Percentiles rank a stretch among this genome's conserved stretches.
phyloP scores from a whole-genome alignment of 1,140 invertebrate species.

The Drosophila ogumai region DNA sequence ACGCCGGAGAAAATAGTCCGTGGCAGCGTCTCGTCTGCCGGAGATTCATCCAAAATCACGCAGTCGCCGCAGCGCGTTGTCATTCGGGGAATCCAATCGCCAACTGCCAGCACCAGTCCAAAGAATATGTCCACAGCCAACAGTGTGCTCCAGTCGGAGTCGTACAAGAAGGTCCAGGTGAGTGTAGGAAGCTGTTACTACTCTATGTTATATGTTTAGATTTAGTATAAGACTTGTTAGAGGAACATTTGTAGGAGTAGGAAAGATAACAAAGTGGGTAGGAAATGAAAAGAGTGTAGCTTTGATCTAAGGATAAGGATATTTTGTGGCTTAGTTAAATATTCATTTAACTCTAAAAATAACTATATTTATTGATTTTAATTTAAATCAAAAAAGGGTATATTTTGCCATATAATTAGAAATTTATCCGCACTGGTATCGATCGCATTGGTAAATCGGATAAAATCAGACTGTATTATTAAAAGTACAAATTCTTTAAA shows the following conservation, averaged over 20 bases:
- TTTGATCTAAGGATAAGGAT: background rate
- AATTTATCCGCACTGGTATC: too few relatives aligned
- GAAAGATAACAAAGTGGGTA: too few relatives aligned
- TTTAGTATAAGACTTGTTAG: too few relatives aligned
- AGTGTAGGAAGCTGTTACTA: background rate
- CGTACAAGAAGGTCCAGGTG: slow-evolving; percentile 76
- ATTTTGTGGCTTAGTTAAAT: background rate
- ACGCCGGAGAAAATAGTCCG: slow-evolving; percentile 27
- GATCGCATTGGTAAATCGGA: too few relatives aligned
- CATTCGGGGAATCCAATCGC: slow-evolving; percentile 2
- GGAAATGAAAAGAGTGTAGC: too few relatives aligned
- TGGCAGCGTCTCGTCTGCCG: background rate
- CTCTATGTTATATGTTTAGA: background rate
- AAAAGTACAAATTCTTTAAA: too few relatives aligned
- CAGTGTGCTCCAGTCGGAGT: slow-evolving; percentile 70
- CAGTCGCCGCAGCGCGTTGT: slow-evolving; percentile 18
- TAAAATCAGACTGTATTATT: too few relatives aligned
- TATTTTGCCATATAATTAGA: too few relatives aligned
- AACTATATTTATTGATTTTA: too few relatives aligned
- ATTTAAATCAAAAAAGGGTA: too few relatives aligned
- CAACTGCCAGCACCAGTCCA: background rate
- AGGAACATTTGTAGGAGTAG: background rate
- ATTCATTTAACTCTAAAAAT: background rate
- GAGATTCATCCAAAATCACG: slow-evolving; percentile 28
- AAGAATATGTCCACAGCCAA: slow-evolving; percentile 13